phyloP scores from a whole-genome alignment of 2,113 vertebrate species.

The Piliocolobus tephrosceles region DNA sequence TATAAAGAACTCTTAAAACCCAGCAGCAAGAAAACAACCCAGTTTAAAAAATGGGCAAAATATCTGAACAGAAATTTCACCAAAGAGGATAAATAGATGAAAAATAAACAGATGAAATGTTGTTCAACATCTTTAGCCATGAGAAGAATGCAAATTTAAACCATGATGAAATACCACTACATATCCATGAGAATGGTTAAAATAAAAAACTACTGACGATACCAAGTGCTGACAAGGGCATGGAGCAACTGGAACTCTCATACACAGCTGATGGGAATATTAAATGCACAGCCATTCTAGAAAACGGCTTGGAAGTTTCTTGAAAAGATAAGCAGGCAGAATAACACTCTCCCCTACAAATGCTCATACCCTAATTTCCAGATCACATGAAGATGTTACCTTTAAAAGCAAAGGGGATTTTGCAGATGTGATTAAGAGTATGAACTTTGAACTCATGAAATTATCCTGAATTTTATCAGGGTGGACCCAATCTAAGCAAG shows the following conservation, averaged over 20 bases:
- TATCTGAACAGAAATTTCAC: neutral
- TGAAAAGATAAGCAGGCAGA: neutral
- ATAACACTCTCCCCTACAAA: neutral
- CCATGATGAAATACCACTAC: neutral
- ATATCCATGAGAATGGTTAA: neutral
- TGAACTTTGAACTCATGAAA: neutral
- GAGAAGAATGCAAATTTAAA: neutral
- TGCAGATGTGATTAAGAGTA: neutral
- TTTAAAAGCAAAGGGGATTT: neutral
- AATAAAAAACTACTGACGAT: neutral
- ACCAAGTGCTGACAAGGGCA: neutral
- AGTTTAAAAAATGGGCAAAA: neutral
- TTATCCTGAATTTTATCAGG: neutral
- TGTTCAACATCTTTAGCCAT: neutral
- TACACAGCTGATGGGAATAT: neutral
- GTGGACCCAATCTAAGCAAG: neutral
- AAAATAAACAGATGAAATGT: neutral
- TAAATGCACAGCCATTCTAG: neutral
- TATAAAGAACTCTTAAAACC: neutral
- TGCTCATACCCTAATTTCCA: neutral
- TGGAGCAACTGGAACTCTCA: neutral
- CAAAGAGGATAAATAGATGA: neutral
- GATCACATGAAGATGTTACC: neutral
- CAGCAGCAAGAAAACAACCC: neutral
- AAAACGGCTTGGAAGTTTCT: neutral